Evolutionary conservation across 2,888 invertebrate genomes (phyloP), one percentile per base, ranked within the genome.

Genomic region (Mythimna impura): DNA sequence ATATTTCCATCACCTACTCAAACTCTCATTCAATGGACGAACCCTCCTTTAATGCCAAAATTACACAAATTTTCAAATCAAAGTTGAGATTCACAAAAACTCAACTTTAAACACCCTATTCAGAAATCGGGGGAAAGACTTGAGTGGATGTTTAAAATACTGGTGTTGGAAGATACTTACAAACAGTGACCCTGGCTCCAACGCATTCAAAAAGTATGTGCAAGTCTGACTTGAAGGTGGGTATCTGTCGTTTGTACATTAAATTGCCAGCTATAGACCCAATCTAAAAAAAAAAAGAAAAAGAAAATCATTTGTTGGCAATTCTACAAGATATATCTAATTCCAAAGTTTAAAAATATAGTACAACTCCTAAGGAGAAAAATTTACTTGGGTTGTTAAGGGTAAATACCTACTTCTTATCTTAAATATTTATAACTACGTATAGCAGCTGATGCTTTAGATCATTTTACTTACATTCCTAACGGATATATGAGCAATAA

Each of bases 251-350:
- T 87, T 97, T 98, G 83, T 97, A 92, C 95, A 97, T 97, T 63
- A 98, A 87, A 85, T 97, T 98, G 2, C 98, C 97, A 61, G 97
- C 97, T 80, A 97, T 89, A 0, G 97, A 97, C 20, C 97, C 97
- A 60, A 97, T 95, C 97, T 97, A 20, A 50, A 20, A 50, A 50
- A 20, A 50, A 50, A 50, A 20, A 25, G n/a, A n/a, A n/a, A 12
- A 9, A 54, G 14, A 50, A 20, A 30, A 14, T 8, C 3, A 10
- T 10, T 40, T 40, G 2, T 1, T 43, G 14, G 9, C 14, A 43
- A 40, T 9, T 40, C 40, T 40, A 40, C 40, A 40, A 40, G 10
- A 10, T 3, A 43, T 43, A 43, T 43, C 43, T 43, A 14, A 43
- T 43, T 43, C 14, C 43, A 43, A 50, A 50, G 2, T 17, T 50